Base-by-base conservation (phyloP, 1,140 invertebrate genomes). In the Phortica variegata region DNA sequence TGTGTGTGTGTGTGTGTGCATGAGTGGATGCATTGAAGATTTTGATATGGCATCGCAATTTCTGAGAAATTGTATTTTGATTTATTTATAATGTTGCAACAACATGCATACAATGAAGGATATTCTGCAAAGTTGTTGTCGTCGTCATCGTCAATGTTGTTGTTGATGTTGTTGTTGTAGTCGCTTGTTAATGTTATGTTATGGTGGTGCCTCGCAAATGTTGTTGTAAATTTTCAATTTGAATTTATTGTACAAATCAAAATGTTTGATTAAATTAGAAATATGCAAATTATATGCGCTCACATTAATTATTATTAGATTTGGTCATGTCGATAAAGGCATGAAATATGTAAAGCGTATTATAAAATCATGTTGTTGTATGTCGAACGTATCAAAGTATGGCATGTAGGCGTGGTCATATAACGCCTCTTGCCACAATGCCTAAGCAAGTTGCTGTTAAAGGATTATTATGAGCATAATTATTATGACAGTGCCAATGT, bases 41-140 rank as follows among this genome's bases (percentile, higher is more conserved):
- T 66, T 66, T 61, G 66, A 71, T 71, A 71, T 61, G 63, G 55
- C 69, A 71, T 71, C 68, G 61, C 68, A 61, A 68, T 71, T 71
- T 71, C 68, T 71, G 53, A 71, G 68, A 71, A 71, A 71, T 71
- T 71, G 68, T 71, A 72, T 71, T 71, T 71, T 71, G 68, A 71
- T 71, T 71, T 71, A 71, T 71, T 71, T 71, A 71, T 72, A 71
- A 71, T 72, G 68, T 71, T 65, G 47, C 68, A 59, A 53, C 62
- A 63, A 71, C 66, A 72, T 71, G 68, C 62, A 62, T 60, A 58
- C 59, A 70, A 17, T 16, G 12, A 39, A 23, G 23, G n/a, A 47
- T n/a, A n/a, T n/a, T n/a, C 6, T 15, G 29, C 36, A 42, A 38
- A 43, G 41, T 39, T 52, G 32, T 52, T 43, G 44, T 34, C 20